Conservation (phyloP, 2,113 vertebrate species). For the Megaleporinus macrocephalus region DNA sequence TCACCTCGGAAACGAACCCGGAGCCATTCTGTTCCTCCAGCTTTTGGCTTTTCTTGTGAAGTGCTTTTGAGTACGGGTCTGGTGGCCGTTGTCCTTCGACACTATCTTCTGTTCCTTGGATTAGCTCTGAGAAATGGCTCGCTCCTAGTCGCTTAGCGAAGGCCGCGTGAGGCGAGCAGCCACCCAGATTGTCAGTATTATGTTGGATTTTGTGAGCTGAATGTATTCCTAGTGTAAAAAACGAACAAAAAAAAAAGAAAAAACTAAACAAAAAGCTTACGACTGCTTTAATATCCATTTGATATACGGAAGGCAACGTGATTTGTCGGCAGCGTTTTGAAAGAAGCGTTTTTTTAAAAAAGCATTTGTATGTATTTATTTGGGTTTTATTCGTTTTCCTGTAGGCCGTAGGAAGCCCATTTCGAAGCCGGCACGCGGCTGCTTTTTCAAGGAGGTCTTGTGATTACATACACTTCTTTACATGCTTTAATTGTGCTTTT, state of each 20-base stretch:
- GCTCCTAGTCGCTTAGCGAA: neutral
- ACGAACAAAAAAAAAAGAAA: no score
- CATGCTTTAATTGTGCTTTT: constrained; percentile 61
- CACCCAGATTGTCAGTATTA: constrained; percentile 61
- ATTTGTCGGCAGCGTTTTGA: constrained; percentile 44
- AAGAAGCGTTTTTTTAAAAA: constrained; percentile 50
- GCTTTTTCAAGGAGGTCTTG: constrained; percentile 37
- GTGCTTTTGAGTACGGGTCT: constrained; percentile 25
- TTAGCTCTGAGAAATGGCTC: constrained; percentile 1
- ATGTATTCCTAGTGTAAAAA: constrained; percentile 65
- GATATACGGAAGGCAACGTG: constrained; percentile 38
- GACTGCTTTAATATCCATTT: constrained; percentile 57
- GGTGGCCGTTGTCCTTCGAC: neutral
- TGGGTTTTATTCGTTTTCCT: constrained; percentile 10
- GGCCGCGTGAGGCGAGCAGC: neutral
- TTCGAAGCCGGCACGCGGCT: constrained; percentile 25
- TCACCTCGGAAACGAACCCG: no score
- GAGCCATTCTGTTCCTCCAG: neutral
- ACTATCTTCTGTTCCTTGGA: neutral
- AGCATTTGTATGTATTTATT: constrained; percentile 40
- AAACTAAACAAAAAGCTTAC: no score
- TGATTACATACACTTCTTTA: constrained; percentile 33
- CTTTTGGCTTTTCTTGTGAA: constrained; percentile 10
- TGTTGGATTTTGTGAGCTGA: constrained; percentile 61
- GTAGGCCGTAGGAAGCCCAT: constrained; percentile 43